Conservation (phyloP, 2,888 invertebrate species). For the Alsophila aescularia region DNA sequence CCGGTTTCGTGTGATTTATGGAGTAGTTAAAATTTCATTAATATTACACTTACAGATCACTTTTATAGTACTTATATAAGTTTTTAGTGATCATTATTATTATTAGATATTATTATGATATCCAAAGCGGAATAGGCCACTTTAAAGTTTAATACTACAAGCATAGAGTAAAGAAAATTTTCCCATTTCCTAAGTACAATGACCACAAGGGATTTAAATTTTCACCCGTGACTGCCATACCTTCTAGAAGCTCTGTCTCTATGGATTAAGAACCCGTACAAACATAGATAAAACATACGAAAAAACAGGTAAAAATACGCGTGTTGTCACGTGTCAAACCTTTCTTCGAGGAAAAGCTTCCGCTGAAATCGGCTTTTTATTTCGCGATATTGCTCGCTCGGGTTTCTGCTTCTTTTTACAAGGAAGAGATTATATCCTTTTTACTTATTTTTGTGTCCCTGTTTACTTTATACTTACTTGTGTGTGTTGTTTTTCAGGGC, state of each 20-base stretch:
- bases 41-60: too few relatives aligned
- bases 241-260: conserved; percentile 9
- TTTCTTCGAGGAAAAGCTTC: conserved; percentile 40
- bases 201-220: not conserved
- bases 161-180: too few relatives aligned
- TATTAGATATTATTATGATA: too few relatives aligned
- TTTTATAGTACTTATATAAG: too few relatives aligned
- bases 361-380: conserved; percentile 39
- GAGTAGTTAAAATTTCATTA: too few relatives aligned
- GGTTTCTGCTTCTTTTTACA: conserved; percentile 15
- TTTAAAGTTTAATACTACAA: too few relatives aligned
- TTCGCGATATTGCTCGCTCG: conserved; percentile 23
- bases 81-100: too few relatives aligned
- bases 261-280: conserved; percentile 31
- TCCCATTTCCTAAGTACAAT: too few relatives aligned
- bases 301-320: conserved; percentile 39
- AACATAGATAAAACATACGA: conserved; percentile 40
- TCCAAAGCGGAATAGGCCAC: too few relatives aligned
- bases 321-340: conserved; percentile 44
- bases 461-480: not conserved
- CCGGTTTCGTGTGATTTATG: too few relatives aligned
- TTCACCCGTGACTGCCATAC: not conserved
- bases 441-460: conserved; percentile 3
- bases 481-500: not conserved
- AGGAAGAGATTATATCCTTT: conserved; percentile 2